Conservation (phyloP, 2,797 vertebrate genomes). For the Notoglanidium macrostoma region DNA sequence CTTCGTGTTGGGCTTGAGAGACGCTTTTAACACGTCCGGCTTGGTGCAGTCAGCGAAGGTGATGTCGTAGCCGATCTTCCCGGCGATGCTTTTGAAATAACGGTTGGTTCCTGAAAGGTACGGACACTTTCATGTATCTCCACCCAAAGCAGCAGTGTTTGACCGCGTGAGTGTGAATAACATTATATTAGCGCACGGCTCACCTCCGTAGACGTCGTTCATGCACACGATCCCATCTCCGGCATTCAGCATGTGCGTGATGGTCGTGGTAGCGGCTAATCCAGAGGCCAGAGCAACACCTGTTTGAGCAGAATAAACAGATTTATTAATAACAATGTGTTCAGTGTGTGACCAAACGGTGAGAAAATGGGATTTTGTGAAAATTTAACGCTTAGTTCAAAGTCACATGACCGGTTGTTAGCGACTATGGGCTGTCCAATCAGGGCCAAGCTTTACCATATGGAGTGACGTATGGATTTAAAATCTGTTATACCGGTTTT, state of each 20-base stretch:
- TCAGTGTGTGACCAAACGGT: background rate
- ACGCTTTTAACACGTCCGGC: slow-evolving; percentile 75
- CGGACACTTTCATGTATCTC: background rate
- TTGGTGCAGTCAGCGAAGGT: slow-evolving; percentile 85
- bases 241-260: slow-evolving; percentile 85
- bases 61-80: slow-evolving; percentile 77
- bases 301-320: slow-evolving; percentile 53
- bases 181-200: slow-evolving; percentile 12
- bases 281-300: slow-evolving; percentile 90
- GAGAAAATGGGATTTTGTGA: background rate
- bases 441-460: background rate
- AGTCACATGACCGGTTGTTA: background rate
- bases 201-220: slow-evolving; percentile 94
- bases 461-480: background rate
- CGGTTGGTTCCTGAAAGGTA: slow-evolving; percentile 83
- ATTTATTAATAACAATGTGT: background rate
- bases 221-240: slow-evolving; percentile 87
- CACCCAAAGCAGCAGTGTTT: background rate
- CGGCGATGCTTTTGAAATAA: slow-evolving; percentile 82
- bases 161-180: fast-evolving
- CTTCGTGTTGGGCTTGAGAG: slow-evolving; percentile 90
- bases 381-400: background rate
- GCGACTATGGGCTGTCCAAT: background rate
- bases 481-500: background rate
- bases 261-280: slow-evolving; percentile 82